Percentiles rank a stretch among this genome's conserved stretches.
Evolutionary conservation across 1,140 invertebrate species (phyloP).

Genomic region (Protaetia brevitarsis): DNA sequence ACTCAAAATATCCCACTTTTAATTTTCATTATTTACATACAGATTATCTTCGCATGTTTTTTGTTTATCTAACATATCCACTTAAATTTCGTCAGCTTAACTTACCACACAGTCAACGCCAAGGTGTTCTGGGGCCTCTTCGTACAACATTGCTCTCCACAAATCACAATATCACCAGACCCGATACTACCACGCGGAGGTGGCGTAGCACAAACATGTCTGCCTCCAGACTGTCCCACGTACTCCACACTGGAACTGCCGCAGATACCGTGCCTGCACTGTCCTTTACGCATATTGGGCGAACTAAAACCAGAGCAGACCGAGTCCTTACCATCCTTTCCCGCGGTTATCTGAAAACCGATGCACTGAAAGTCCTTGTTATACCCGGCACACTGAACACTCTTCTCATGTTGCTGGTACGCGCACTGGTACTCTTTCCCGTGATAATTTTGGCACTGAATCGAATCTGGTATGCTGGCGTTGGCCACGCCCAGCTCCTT

Average conservation of each 20-base stretch:
- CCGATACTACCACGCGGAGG: slow-evolving; percentile 50
- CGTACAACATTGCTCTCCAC: slow-evolving; percentile 47
- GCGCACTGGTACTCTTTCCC: slow-evolving; percentile 31
- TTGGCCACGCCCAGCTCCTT: slow-evolving; percentile 32
- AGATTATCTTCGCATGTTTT: too few relatives aligned
- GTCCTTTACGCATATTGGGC: slow-evolving; percentile 49
- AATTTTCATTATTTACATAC: too few relatives aligned
- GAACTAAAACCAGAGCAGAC: slow-evolving; percentile 49
- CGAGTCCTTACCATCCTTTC: neutral
- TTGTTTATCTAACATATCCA: too few relatives aligned
- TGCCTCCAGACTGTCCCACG: slow-evolving; percentile 55
- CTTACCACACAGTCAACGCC: slow-evolving; percentile 62
- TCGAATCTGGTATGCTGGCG: slow-evolving; percentile 38
- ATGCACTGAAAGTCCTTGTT: slow-evolving; percentile 30
- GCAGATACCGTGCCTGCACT: slow-evolving; percentile 42
- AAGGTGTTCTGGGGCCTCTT: slow-evolving; percentile 54
- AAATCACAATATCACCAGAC: slow-evolving; percentile 42
- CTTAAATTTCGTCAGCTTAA: too few relatives aligned
- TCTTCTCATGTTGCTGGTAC: slow-evolving; percentile 41
- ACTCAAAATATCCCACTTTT: too few relatives aligned
- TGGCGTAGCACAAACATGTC: slow-evolving; percentile 59
- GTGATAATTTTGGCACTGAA: slow-evolving; percentile 48
- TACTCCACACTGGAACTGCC: slow-evolving; percentile 54
- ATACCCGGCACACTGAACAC: slow-evolving; percentile 43
- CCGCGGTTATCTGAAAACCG: slow-evolving; percentile 16